These are phyloP conservation scores for Uropsilus gracilis DNA, from an alignment of 2,113 vertebrate genomes.

Conservation along the genomic window DNA sequence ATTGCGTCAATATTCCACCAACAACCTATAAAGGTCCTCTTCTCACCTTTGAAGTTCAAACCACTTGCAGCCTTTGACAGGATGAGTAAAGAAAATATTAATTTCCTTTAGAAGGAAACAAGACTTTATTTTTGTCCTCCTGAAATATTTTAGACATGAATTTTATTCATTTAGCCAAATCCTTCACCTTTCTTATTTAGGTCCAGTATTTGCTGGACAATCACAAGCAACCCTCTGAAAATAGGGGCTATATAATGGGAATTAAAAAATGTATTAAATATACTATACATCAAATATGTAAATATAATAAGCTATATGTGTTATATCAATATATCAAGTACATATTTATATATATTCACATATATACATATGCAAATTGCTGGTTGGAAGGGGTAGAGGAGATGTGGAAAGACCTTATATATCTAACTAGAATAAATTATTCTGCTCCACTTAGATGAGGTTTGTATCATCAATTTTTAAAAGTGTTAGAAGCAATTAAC, in stretches of 20 bases:
- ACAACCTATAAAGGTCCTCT: too few relatives aligned
- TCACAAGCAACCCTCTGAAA: not conserved
- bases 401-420: not conserved
- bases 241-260: not conserved
- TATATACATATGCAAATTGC: not conserved
- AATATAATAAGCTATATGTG: not conserved
- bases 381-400: not conserved
- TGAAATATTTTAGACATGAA: not conserved
- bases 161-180: constrained; percentile 9
- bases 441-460: not conserved
- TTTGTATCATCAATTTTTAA: not conserved
- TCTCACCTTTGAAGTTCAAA: not conserved
- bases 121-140: not conserved
- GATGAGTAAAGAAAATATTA: not conserved
- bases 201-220: not conserved
- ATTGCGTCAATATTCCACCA: too few relatives aligned
- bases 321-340: not conserved
- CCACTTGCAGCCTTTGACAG: not conserved
- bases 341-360: not conserved
- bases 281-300: not conserved
- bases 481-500: not conserved
- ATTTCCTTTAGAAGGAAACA: not conserved
- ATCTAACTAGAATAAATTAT: not conserved
- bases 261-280: not conserved
- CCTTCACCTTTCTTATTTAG: not conserved